A percentile compares a stretch with the other conserved stretches of the same genome.
phyloP scores from a whole-genome alignment of 35 echinoderm and acorn worm genomes.

The Stichopus chloronotus region DNA sequence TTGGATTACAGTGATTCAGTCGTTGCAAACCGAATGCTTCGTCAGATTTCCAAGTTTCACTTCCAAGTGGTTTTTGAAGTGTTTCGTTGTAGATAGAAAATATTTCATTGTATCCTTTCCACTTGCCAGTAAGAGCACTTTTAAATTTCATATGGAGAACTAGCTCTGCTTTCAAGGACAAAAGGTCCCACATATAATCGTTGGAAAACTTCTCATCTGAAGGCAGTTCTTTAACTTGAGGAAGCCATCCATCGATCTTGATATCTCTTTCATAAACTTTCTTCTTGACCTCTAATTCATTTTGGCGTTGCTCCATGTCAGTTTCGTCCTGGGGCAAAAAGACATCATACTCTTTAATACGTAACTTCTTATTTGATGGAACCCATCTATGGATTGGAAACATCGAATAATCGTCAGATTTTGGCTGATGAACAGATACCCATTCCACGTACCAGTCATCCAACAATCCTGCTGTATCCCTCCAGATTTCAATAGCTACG shows the following conservation, averaged over 20 bases:
- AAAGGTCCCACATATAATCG: constrained; percentile 40
- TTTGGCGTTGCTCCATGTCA: constrained; percentile 24
- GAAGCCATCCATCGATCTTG: constrained; percentile 1
- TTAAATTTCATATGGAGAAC: neutral
- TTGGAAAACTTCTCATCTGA: constrained; percentile 62
- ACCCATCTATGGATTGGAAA: constrained; percentile 85
- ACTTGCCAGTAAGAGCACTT: neutral
- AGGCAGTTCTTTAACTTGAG: constrained; percentile 37
- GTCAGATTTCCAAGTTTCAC: constrained; percentile 68
- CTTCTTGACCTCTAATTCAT: constrained; percentile 57
- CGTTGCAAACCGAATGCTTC: constrained; percentile 70
- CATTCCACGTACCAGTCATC: constrained; percentile 73
- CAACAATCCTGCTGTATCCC: constrained; percentile 40
- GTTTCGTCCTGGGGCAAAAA: constrained; percentile 63
- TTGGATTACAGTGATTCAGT: constrained; percentile 67
- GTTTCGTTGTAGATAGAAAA: neutral
- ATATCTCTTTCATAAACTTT: constrained; percentile 20
- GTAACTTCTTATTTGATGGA: constrained; percentile 19
- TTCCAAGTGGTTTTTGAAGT: constrained; percentile 6
- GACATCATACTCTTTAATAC: constrained; percentile 59
- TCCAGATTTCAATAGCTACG: constrained; percentile 66
- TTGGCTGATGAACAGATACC: constrained; percentile 35
- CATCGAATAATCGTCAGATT: constrained; percentile 12
- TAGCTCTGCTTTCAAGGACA: neutral
- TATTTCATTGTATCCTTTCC: neutral